phyloP scores from a whole-genome alignment of 2,888 invertebrate species.

The Cynaeus angustus region DNA sequence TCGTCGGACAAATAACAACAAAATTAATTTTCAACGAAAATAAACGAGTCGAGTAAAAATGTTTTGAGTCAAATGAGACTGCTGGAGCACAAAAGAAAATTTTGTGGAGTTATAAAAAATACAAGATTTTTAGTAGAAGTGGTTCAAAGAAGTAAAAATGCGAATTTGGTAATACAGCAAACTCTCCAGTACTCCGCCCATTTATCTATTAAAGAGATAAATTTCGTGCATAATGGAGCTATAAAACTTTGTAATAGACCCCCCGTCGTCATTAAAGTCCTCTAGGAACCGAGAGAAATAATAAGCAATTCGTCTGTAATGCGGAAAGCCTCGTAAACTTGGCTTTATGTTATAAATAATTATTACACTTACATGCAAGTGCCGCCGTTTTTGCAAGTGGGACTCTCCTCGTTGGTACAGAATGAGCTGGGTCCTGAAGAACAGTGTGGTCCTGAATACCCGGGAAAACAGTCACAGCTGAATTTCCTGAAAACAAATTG shows the following conservation, averaged over 20 bases:
- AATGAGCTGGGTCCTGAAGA: constrained; percentile 82
- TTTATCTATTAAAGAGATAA: constrained; percentile 18
- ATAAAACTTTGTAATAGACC: constrained; percentile 41
- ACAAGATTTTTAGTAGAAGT: no score
- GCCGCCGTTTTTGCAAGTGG: constrained; percentile 87
- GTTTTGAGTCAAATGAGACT: no score
- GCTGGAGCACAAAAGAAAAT: no score
- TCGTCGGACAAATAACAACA: no score
- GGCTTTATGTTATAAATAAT: constrained; percentile 37
- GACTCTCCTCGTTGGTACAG: constrained; percentile 79
- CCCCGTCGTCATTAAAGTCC: constrained; percentile 27
- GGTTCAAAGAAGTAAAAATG: no score
- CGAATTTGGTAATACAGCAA: not conserved
- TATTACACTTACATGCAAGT: constrained; percentile 83
- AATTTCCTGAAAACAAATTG: constrained; percentile 76
- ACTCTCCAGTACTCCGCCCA: not conserved
- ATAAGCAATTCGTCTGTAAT: constrained; percentile 42
- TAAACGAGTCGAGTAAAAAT: no score
- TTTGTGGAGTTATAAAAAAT: no score
- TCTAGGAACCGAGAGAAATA: constrained; percentile 28
- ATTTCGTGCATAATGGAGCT: constrained; percentile 26
- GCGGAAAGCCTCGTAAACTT: constrained; percentile 27
- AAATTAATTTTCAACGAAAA: no score
- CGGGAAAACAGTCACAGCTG: constrained; percentile 86
- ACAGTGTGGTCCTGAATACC: constrained; percentile 86